phyloP scores from a whole-genome alignment of 2,113 vertebrate species.

The Sporophila hypoxantha region DNA sequence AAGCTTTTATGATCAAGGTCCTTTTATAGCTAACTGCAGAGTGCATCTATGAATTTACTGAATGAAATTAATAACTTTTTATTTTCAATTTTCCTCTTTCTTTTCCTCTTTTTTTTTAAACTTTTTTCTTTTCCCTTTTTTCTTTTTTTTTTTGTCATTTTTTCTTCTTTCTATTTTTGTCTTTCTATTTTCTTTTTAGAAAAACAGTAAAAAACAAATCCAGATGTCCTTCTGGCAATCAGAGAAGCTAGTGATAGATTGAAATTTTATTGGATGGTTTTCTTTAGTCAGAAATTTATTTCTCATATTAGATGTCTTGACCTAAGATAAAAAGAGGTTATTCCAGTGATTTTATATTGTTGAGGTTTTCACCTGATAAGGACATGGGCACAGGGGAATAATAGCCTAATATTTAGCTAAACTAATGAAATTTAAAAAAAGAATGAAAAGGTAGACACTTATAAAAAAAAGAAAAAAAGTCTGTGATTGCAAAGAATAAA shows the following conservation, averaged over 20 bases:
- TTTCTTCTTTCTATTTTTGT: neutral
- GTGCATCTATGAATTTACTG: neutral
- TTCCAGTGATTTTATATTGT: neutral
- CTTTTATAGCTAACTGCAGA: neutral
- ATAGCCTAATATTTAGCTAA: neutral
- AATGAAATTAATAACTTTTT: neutral
- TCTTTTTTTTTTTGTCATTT: rapidly evolving
- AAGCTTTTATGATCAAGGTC: neutral
- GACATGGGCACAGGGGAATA: neutral
- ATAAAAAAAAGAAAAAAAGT: no score
- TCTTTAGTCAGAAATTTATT: neutral
- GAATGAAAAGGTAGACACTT: neutral
- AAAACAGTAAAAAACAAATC: neutral
- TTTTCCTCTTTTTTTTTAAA: rapidly evolving
- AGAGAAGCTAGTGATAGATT: neutral
- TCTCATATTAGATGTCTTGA: neutral
- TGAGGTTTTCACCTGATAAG: neutral
- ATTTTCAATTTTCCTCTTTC: rapidly evolving
- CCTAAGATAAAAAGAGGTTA: rapidly evolving
- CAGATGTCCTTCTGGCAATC: neutral
- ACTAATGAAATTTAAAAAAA: neutral
- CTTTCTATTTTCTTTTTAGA: neutral
- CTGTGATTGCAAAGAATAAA: neutral
- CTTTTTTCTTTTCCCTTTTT: rapidly evolving
- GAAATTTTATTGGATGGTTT: neutral